Base-by-base conservation (phyloP, 2,797 vertebrate genomes). In the Sarcophilus harrisii region DNA sequence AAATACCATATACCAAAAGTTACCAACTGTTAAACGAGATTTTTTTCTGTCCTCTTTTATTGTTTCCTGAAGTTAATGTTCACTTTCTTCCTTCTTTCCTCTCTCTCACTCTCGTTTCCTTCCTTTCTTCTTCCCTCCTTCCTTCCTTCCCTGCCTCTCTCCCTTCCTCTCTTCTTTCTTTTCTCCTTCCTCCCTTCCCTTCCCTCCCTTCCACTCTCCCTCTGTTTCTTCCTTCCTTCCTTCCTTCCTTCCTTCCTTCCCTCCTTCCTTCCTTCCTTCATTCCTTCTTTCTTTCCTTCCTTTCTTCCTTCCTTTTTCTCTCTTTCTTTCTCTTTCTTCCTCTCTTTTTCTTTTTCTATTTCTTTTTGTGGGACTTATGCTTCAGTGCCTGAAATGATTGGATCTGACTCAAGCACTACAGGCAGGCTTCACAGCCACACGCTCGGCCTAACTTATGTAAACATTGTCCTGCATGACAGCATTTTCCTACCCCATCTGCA, bases 401-500 rank as follows among this genome's bases (percentile, higher is more conserved):
- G 94, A 97, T 96, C 96, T 98, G 98, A 98, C 93, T 93, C 91
- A 89, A 94, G 90, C 94, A 94, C 96, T 98, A 94, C 57, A 95
- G 97, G 97, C 97, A 97, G 98, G 95, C 97, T 95, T 95, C 98
- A 92, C 93, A 98, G 98, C 98, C 98, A 98, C 98, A 98, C 98
- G 98, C 98, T 98, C 60, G 0, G 97, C 98, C 98, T 98, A 98
- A 98, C 98, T 98, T 99, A 98, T 98, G 98, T 98, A 99, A 99
- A 99, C 99, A 98, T 98, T 97, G 98, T 99, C 99, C 98, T 98
- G 98, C 97, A 94, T 99, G 99, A 99, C 99, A 99, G 98, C 96
- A 97, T 98, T 99, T 98, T 98, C 99, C 99, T 99, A 99, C 98
- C 99, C 98, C 99, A 98, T 99, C 99, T 98, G 98, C 99, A 98